These are phyloP conservation scores for Arnoldichthys spilopterus DNA, from an alignment of 2,797 vertebrate genomes.

Conservation along the genomic window DNA sequence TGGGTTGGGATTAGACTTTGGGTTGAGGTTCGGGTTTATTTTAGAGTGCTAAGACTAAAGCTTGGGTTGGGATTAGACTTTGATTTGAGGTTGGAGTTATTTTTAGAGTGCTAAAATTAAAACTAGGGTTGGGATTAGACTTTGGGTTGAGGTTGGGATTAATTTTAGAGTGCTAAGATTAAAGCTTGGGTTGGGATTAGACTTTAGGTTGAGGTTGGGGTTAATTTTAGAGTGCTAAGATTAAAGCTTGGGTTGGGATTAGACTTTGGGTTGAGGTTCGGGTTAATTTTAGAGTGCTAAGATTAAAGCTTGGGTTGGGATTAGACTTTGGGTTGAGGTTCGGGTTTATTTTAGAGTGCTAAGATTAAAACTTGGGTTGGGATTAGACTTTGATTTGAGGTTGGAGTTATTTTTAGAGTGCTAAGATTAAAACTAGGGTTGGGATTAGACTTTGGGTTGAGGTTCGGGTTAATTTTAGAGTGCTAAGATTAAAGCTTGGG, in stretches of 20 bases:
- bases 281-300: not conserved
- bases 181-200: not conserved
- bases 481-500: not conserved
- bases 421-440: not conserved
- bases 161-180: too few species aligned
- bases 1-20: not conserved
- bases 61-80: not conserved
- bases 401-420: not conserved
- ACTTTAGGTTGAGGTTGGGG: not conserved
- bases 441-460: not conserved
- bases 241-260: not conserved
- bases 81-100: not conserved
- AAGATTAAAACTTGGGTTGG: not conserved
- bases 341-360: not conserved
- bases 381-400: not conserved
- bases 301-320: not conserved
- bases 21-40: not conserved
- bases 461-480: not conserved
- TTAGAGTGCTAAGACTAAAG: not conserved
- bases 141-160: not conserved
- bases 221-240: not conserved
- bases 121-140: not conserved
- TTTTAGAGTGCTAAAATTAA: not conserved
- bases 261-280: not conserved
- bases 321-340: not conserved